These are phyloP conservation scores for Glossophaga mutica DNA, from an alignment of 2,797 vertebrate genomes.

Conservation along the genomic window DNA sequence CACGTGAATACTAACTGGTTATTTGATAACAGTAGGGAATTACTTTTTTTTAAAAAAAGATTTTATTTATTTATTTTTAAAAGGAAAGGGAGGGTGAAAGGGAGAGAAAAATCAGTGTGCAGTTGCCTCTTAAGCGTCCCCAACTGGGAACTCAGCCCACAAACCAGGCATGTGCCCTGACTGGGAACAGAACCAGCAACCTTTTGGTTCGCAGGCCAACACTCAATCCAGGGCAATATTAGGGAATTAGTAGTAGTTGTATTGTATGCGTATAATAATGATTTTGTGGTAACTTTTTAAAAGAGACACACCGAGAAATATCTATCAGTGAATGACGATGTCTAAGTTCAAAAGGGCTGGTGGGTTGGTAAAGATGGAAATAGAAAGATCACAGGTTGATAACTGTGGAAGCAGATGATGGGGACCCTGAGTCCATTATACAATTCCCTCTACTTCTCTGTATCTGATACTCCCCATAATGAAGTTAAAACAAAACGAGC, in stretches of 20 bases:
- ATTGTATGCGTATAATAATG: not conserved
- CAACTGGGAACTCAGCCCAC: too few relatives aligned
- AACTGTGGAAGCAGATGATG: not conserved
- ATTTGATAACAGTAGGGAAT: not conserved
- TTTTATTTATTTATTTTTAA: too few relatives aligned
- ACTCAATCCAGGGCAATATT: not conserved
- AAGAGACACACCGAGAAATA: not conserved
- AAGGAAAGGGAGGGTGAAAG: too few relatives aligned
- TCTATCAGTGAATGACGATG: not conserved
- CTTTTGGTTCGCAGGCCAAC: too few relatives aligned
- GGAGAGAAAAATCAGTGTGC: too few relatives aligned
- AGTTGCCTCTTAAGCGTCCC: too few relatives aligned
- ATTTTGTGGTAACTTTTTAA: not conserved
- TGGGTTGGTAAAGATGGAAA: not conserved
- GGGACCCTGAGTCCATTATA: not conserved
- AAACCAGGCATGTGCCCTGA: too few relatives aligned
- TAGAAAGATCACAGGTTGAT: not conserved
- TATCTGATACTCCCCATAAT: constrained; percentile 34
- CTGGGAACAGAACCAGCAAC: too few relatives aligned
- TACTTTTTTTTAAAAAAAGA: not conserved
- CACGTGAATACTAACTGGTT: not conserved
- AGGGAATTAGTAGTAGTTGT: not conserved
- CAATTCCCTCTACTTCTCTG: not conserved
- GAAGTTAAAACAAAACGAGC: not conserved
- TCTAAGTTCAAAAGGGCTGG: not conserved